A percentile compares a stretch with the other conserved stretches of the same genome.
Conservation (phyloP, 2,888 invertebrate species). For the Imbricaverruca yamaguchii region DNA sequence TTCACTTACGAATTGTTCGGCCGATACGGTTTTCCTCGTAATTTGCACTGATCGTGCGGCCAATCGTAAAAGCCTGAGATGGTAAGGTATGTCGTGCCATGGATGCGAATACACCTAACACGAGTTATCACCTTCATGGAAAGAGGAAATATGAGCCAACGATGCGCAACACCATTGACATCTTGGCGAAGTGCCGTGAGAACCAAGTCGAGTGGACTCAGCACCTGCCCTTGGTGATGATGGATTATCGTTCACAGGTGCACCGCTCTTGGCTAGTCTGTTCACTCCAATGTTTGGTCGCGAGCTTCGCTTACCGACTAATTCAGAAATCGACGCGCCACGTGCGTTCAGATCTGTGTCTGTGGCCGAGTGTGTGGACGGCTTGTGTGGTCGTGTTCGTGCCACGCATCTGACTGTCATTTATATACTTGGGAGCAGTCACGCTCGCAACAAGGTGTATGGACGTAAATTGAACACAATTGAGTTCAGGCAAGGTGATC, state of each 20-base stretch:
- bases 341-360: neutral
- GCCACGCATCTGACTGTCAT: neutral
- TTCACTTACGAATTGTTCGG: neutral
- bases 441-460: neutral
- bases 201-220: neutral
- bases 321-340: neutral
- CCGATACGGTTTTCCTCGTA: no score
- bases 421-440: no score
- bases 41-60: neutral
- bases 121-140: no score
- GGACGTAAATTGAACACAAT: neutral
- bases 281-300: neutral
- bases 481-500: neutral
- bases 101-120: neutral
- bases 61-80: neutral
- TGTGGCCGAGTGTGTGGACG: neutral
- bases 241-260: neutral
- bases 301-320: neutral
- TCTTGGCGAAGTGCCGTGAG: neutral
- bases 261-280: neutral
- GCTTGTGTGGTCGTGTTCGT: neutral
- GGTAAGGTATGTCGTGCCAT: neutral
- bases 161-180: neutral
- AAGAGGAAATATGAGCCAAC: neutral
- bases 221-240: neutral